Evolutionary conservation across 2,888 invertebrate species (phyloP), one percentile per base, ranked within the genome.

Genomic region (Sarcophaga variegata): DNA sequence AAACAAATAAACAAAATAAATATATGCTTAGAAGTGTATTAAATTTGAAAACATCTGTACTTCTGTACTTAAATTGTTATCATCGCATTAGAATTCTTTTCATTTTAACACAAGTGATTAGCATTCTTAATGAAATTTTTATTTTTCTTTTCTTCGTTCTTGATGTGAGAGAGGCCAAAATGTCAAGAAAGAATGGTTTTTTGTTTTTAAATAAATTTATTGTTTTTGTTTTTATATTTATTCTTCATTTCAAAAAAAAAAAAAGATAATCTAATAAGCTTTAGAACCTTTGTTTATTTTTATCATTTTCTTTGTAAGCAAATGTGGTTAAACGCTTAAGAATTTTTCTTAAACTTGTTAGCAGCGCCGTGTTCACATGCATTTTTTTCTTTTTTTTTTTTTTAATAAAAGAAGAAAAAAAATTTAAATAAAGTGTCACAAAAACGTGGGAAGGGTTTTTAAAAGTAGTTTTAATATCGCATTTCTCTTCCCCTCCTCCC

Each of bases 381-480:
- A 49, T 25, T 54, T 27, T 49, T 27, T 47, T n/a, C 20, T n/a
- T 71, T 37, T 37, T 14, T 66, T 14, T 66, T 77, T 62, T 70
- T 54, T 60, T 72, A 60, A 45, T 60, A 59, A 54, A 66, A 64
- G 67, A 72, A 66, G 20, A 20, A 22, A 60, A 69, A 81, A 69
- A 45, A 70, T 25, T 4, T 22, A 45, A 59, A 75, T 75, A 83
- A 83, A 84, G 67, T 81, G 81, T 87, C 87, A 84, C 87, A 67
- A 60, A 76, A 84, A 81, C 87, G 87, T 87, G 87, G 84, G 87
- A 87, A 87, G 78, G 62, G 83, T 81, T 81, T 87, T 64, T 76
- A 71, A 81, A 69, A 71, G 64, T 66, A 60, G 74, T 71, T 78
- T 69, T 37, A 25, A 64, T 25, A 54, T 22, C 8, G 22, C 22